phyloP scores from a whole-genome alignment of 2,888 invertebrate genomes.

The Conomelus anceps region DNA sequence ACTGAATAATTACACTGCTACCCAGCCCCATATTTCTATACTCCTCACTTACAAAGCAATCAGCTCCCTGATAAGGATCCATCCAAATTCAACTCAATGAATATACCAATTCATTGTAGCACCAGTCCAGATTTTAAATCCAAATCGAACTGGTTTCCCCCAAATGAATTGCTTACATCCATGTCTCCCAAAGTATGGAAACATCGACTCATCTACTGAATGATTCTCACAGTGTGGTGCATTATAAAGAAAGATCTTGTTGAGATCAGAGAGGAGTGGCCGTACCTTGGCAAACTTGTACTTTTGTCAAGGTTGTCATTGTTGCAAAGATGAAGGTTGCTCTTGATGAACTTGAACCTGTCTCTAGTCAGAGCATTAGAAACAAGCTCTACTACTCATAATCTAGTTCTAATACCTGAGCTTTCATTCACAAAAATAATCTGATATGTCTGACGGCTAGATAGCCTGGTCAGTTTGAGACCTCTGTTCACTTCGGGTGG shows the following conservation, averaged over 20 bases:
- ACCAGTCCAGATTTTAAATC: neutral
- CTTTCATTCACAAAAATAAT: too few relatives aligned
- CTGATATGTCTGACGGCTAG: too few relatives aligned
- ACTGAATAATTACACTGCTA: conserved; percentile 6
- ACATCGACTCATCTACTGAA: conserved; percentile 16
- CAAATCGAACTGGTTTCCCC: neutral
- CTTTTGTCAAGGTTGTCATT: conserved; percentile 12
- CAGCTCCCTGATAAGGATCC: conserved; percentile 15
- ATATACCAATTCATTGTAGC: neutral
- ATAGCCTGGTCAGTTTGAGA: too few relatives aligned
- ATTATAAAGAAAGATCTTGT: conserved; percentile 3
- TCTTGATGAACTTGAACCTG: conserved; percentile 9
- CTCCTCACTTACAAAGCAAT: neutral
- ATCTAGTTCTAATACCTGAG: too few relatives aligned
- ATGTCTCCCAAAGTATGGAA: conserved; percentile 20
- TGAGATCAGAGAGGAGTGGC: neutral
- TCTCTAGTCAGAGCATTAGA: conserved; percentile 6
- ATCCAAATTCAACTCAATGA: too few relatives aligned
- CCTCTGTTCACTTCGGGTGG: too few relatives aligned
- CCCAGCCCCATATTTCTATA: conserved; percentile 11
- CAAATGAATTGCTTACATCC: conserved; percentile 16
- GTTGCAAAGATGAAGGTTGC: conserved; percentile 11
- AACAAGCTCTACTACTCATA: too few relatives aligned
- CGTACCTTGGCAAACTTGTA: conserved; percentile 8
- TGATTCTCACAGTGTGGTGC: neutral